These are phyloP conservation scores for Gopherus evgoodei DNA, from an alignment of 2,113 vertebrate genomes.

Conservation along the genomic window DNA sequence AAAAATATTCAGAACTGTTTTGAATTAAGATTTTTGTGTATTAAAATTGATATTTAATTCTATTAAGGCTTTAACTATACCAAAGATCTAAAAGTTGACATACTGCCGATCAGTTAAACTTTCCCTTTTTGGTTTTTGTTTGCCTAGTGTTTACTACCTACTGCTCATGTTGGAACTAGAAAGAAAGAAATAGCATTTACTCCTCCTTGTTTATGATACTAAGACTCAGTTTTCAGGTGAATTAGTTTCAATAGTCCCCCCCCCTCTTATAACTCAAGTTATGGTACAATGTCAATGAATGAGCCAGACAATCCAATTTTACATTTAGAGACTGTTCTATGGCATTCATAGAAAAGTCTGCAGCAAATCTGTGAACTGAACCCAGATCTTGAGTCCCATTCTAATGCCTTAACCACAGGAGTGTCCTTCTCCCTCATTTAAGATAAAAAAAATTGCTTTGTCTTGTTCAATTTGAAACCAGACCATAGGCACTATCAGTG, in stretches of 20 bases:
- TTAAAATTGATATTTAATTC: neutral
- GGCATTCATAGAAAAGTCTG: neutral
- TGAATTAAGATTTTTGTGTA: neutral
- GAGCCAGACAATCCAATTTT: neutral
- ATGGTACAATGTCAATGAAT: neutral
- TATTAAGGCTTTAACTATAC: neutral
- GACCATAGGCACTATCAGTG: neutral
- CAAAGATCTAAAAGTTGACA: neutral
- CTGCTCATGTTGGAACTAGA: neutral
- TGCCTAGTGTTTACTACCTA: neutral
- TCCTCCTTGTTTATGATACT: neutral
- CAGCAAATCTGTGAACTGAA: neutral
- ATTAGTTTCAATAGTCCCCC: neutral
- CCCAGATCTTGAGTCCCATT: neutral
- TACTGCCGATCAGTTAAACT: neutral
- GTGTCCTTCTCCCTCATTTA: neutral
- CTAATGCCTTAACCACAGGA: neutral
- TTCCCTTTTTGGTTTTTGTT: neutral
- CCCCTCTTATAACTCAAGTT: neutral
- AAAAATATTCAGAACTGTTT: neutral
- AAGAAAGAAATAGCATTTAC: neutral
- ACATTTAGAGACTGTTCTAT: neutral
- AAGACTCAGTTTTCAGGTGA: neutral
- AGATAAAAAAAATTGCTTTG: neutral
- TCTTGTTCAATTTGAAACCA: neutral